phyloP scores from a whole-genome alignment of 2,888 invertebrate genomes.

The Mythimna loreyi region DNA sequence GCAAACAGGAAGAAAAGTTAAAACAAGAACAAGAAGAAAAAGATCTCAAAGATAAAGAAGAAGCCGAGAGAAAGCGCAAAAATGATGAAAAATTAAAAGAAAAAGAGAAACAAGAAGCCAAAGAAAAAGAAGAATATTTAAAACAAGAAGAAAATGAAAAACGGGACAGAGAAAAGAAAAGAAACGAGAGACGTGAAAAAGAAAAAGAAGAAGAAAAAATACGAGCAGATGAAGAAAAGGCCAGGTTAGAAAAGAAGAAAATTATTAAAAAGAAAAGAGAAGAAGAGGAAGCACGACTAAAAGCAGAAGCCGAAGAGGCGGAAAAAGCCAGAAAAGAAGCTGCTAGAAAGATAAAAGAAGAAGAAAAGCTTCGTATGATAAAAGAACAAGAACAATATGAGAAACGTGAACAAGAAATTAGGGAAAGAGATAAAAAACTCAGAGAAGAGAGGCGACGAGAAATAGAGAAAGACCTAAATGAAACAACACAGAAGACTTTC shows the following conservation, averaged over 20 bases:
- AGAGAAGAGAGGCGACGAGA: constrained; percentile 36
- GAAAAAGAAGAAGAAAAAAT: constrained; percentile 26
- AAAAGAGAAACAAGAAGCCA: constrained; percentile 19
- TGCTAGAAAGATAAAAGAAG: constrained; percentile 37
- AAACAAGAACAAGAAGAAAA: constrained; percentile 21
- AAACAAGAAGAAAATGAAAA: constrained; percentile 46
- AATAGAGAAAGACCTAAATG: constrained; percentile 36
- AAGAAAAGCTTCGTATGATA: constrained; percentile 25
- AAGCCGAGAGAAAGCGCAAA: constrained; percentile 34
- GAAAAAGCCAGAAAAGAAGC: constrained; percentile 39
- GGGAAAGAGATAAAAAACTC: constrained; percentile 29
- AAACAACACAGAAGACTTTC: constrained; percentile 7
- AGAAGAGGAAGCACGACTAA: constrained; percentile 24
- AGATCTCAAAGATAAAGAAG: constrained; percentile 18
- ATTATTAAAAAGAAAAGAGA: constrained; percentile 38
- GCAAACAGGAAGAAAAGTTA: constrained; percentile 37
- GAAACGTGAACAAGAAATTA: constrained; percentile 29
- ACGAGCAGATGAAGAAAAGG: constrained; percentile 33
- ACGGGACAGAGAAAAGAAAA: constrained; percentile 16
- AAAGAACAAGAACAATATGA: constrained; percentile 39
- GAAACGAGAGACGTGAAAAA: constrained; percentile 21
- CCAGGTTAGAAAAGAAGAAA: constrained; percentile 34
- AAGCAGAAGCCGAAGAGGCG: constrained; percentile 53
- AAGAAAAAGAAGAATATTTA: constrained; percentile 42
- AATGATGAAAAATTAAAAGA: constrained; percentile 32